Percentiles rank a stretch among this genome's conserved stretches.
Evolutionary conservation across 1,140 invertebrate genomes (phyloP).

Genomic region (Heliconius himera): DNA sequence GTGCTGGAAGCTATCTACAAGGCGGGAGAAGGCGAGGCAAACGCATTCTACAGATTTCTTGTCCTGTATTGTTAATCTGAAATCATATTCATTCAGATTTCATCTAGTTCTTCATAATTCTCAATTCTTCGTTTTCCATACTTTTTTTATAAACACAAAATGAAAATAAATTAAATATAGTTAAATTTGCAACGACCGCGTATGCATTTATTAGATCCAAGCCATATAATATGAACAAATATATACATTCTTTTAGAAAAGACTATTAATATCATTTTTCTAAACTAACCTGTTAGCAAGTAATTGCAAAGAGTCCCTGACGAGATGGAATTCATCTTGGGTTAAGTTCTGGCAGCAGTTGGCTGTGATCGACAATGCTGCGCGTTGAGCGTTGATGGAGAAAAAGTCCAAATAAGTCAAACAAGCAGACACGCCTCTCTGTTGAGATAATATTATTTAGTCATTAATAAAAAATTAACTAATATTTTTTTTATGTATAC

Average conservation of each 20-base stretch:
- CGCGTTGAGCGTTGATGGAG: slow-evolving; percentile 97
- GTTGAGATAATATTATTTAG: slow-evolving; percentile 27
- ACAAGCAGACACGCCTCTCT: slow-evolving; percentile 96
- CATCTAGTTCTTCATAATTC: no score
- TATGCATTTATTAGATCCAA: no score
- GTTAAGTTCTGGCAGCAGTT: slow-evolving; percentile 98
- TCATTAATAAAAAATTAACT: neutral
- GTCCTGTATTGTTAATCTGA: slow-evolving; percentile 94
- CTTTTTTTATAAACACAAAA: no score
- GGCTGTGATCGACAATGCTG: slow-evolving; percentile 96
- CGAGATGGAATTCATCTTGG: slow-evolving; percentile 95
- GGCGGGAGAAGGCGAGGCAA: slow-evolving; percentile 96
- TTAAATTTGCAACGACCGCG: no score
- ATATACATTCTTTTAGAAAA: neutral
- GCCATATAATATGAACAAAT: no score
- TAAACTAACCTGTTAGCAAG: slow-evolving; percentile 85
- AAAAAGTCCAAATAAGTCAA: slow-evolving; percentile 99
- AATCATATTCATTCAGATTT: neutral
- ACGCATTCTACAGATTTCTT: slow-evolving; percentile 99
- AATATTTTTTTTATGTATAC: no score
- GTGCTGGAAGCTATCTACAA: slow-evolving; percentile 98
- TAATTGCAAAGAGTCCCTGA: slow-evolving; percentile 93
- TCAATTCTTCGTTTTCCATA: no score
- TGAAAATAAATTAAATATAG: no score
- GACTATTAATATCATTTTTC: neutral